Evolutionary conservation across 2,113 vertebrate genomes (phyloP).

Genomic region (Paraplagusia blochii): DNA sequence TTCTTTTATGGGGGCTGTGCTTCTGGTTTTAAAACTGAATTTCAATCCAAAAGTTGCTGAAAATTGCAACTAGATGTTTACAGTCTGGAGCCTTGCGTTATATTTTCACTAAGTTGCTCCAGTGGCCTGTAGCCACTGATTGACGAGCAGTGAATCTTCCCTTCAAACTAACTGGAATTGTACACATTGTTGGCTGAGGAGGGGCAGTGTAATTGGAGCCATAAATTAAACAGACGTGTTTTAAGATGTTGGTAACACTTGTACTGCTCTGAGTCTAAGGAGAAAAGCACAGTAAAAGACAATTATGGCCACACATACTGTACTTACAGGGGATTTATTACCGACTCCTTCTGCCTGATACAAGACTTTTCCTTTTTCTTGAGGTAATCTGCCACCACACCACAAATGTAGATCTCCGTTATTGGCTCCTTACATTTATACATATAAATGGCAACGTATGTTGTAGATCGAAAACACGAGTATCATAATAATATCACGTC

Average conservation of each 20-base stretch:
- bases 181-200: constrained; percentile 17
- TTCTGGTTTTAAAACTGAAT: no score
- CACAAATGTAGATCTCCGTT: neutral
- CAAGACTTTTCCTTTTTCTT: neutral
- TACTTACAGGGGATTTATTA: constrained; percentile 11
- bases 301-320: constrained; percentile 11
- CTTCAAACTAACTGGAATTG: constrained; percentile 6
- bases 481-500: no score
- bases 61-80: no score
- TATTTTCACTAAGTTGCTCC: constrained; percentile 8
- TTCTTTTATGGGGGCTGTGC: no score
- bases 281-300: constrained; percentile 12
- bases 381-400: neutral
- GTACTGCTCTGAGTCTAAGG: constrained; percentile 12
- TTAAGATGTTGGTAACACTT: constrained; percentile 20
- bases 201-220: constrained; percentile 13
- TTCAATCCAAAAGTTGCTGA: no score
- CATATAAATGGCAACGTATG: no score
- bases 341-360: neutral
- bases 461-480: no score
- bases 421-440: no score
- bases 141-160: constrained; percentile 1
- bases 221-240: constrained; percentile 21
- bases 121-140: neutral
- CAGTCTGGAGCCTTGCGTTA: neutral